Percentiles rank a stretch among this genome's conserved stretches.
Conservation (phyloP, 2,113 vertebrate genomes). For the Petromus typicus region DNA sequence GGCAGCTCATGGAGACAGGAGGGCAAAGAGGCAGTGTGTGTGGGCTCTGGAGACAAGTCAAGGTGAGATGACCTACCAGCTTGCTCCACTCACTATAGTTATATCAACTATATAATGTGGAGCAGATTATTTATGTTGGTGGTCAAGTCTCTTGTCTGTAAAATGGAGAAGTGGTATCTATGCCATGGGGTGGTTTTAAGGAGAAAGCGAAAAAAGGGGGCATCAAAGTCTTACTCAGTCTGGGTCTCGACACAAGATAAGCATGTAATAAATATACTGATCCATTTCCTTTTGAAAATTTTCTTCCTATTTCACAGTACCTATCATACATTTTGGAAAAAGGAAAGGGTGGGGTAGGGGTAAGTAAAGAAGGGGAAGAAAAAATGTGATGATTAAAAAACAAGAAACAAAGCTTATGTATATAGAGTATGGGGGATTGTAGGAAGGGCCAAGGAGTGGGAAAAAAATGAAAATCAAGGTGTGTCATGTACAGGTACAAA, state of each 20-base stretch:
- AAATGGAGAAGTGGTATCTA: not conserved
- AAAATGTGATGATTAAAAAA: too few species aligned
- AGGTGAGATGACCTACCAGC: not conserved
- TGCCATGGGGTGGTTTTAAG: not conserved
- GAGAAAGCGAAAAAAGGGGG: not conserved
- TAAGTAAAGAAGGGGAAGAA: too few species aligned
- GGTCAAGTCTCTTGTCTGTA: not conserved
- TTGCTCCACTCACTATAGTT: not conserved
- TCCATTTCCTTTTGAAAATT: too few species aligned
- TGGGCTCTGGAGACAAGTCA: not conserved
- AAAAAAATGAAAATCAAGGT: too few species aligned
- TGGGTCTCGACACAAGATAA: not conserved
- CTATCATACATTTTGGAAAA: too few species aligned
- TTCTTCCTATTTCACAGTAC: too few species aligned
- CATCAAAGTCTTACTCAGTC: not conserved
- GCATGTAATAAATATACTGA: not conserved
- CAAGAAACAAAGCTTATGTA: too few species aligned
- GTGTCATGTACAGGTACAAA: too few species aligned
- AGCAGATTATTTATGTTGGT: slow-evolving; percentile 20
- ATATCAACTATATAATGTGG: not conserved
- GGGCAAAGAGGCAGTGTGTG: not conserved
- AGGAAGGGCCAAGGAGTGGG: too few species aligned
- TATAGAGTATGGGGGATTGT: too few species aligned
- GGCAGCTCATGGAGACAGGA: not conserved
- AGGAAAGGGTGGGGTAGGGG: too few species aligned